phyloP scores from a whole-genome alignment of 1,140 invertebrate genomes.

The Venturia canescens region DNA sequence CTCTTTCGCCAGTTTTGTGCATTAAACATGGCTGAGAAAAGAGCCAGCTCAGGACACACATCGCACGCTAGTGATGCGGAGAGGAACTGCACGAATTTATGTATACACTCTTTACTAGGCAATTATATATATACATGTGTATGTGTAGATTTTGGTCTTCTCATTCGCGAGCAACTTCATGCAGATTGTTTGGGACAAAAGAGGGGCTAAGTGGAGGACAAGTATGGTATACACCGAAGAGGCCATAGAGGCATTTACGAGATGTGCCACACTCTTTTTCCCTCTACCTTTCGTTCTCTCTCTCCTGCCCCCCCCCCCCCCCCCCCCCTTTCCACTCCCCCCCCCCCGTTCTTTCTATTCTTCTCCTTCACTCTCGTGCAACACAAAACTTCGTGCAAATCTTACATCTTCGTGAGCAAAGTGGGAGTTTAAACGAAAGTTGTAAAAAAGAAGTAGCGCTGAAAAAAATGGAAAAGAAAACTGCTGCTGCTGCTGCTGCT shows the following conservation, averaged over 20 bases:
- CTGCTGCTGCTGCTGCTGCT: not conserved
- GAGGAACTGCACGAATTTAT: too few species aligned
- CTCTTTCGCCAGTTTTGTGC: not conserved
- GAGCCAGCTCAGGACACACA: too few species aligned
- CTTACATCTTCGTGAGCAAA: constrained; percentile 26
- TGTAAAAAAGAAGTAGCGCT: not conserved
- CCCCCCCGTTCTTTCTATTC: too few species aligned
- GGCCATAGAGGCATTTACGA: too few species aligned
- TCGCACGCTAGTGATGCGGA: too few species aligned
- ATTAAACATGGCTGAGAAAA: too few species aligned
- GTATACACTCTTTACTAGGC: too few species aligned
- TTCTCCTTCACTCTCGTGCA: not conserved
- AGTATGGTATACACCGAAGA: constrained; percentile 31
- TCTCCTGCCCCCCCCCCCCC: too few species aligned
- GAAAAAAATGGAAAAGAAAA: not conserved
- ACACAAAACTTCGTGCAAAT: constrained; percentile 44
- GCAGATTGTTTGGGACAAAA: constrained; percentile 44
- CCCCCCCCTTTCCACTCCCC: too few species aligned
- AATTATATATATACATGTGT: too few species aligned
- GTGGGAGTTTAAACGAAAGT: constrained; percentile 7
- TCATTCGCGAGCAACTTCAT: constrained; percentile 36
- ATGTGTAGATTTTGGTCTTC: not conserved
- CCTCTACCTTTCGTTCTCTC: too few species aligned
- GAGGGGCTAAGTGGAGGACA: constrained; percentile 36
- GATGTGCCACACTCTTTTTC: not conserved